These are phyloP conservation scores for Drosophila mayaguana DNA, from an alignment of 2,888 invertebrate genomes.

Conservation along the genomic window DNA sequence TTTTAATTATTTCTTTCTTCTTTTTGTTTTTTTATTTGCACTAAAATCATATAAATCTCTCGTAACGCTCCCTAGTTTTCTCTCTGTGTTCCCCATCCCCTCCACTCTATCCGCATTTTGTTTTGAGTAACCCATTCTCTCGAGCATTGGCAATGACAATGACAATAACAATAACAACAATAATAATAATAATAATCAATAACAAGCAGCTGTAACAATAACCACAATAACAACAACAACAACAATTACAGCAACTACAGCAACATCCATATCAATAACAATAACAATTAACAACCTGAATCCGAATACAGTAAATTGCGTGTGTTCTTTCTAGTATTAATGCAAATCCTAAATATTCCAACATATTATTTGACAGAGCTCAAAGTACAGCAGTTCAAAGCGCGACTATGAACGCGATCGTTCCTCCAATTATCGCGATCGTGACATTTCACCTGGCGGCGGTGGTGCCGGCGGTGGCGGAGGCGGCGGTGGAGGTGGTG, in stretches of 20 bases:
- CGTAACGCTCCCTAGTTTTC: not conserved
- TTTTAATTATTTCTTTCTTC: not conserved
- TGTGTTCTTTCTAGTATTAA: slow-evolving; percentile 14
- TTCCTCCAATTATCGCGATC: slow-evolving; percentile 84
- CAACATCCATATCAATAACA: slow-evolving; percentile 12
- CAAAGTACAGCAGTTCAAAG: slow-evolving; percentile 92
- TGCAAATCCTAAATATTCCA: slow-evolving; percentile 8
- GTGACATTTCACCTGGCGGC: slow-evolving; percentile 84
- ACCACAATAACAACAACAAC: not conserved
- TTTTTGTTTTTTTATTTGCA: slow-evolving; percentile 1
- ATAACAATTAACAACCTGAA: slow-evolving; percentile 3
- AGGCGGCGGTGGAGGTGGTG: slow-evolving; percentile 63
- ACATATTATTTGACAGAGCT: slow-evolving; percentile 86
- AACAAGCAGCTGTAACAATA: slow-evolving; percentile 14
- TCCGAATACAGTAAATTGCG: not conserved
- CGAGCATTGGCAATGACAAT: slow-evolving; percentile 23
- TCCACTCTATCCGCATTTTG: not conserved
- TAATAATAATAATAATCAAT: slow-evolving; percentile 9
- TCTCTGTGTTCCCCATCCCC: not conserved
- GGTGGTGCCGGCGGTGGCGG: slow-evolving; percentile 71
- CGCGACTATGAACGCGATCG: slow-evolving; percentile 87
- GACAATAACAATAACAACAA: slow-evolving; percentile 18
- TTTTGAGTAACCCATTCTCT: not conserved
- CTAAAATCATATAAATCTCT: slow-evolving; percentile 3
- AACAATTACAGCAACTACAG: not conserved